Conservation (phyloP, 2,888 invertebrate species). For the Busseola fusca region DNA sequence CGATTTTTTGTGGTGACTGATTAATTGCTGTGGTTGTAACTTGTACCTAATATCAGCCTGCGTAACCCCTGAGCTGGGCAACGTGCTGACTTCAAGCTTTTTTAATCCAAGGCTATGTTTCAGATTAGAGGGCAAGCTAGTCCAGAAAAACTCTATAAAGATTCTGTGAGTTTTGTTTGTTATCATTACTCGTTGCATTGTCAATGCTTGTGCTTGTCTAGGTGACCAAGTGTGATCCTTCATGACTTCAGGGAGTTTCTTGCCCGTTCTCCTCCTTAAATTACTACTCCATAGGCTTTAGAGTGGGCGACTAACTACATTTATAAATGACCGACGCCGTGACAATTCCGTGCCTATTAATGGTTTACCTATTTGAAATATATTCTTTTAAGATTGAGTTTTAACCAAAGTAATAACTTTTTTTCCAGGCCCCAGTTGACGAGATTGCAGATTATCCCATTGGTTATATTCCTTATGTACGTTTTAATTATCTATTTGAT, state of each 20-base stretch:
- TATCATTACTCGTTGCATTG: neutral
- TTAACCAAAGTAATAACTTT: too few species aligned
- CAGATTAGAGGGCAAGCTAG: neutral
- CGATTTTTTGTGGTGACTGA: neutral
- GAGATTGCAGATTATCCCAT: neutral
- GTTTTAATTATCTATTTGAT: neutral
- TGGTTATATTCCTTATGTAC: neutral
- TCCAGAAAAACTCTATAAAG: neutral
- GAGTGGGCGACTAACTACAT: too few species aligned
- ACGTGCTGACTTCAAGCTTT: neutral
- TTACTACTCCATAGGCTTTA: too few species aligned
- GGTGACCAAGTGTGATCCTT: neutral
- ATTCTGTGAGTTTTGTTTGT: neutral
- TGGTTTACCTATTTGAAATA: too few species aligned
- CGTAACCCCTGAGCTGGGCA: neutral
- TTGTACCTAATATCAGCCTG: neutral
- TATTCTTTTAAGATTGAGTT: too few species aligned
- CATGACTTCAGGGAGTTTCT: too few species aligned
- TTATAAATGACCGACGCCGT: too few species aligned
- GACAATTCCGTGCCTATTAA: too few species aligned
- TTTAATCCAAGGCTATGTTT: neutral
- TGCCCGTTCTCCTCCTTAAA: too few species aligned
- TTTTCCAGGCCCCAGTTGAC: neutral
- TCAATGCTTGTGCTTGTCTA: neutral
- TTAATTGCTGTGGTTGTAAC: neutral